These are phyloP conservation scores for Nerophis ophidion DNA, from an alignment of 2,113 vertebrate species.

Conservation along the genomic window DNA sequence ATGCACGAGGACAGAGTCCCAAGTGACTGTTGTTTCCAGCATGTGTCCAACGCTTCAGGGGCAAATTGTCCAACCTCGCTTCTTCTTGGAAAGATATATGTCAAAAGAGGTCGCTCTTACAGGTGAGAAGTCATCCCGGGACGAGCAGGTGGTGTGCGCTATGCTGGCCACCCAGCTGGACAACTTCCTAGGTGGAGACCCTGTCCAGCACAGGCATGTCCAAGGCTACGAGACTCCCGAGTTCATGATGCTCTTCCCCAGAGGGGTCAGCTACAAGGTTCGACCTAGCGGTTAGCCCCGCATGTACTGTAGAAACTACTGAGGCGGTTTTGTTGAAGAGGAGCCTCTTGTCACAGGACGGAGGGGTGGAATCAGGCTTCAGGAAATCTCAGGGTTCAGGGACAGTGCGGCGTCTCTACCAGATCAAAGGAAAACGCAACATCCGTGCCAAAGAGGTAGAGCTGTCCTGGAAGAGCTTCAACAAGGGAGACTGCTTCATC, in stretches of 20 bases:
- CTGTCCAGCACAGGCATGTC: conserved; percentile 79
- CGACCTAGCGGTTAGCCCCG: neutral
- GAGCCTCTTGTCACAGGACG: conserved; percentile 51
- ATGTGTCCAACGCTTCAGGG: conserved; percentile 64
- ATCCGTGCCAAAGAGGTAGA: conserved; percentile 80
- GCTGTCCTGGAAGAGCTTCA: conserved; percentile 83
- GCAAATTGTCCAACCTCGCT: conserved; percentile 31
- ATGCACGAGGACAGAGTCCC: conserved; percentile 54
- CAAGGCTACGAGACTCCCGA: conserved; percentile 81
- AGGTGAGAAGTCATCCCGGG: conserved; percentile 81
- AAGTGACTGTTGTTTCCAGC: conserved; percentile 60
- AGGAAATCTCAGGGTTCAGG: conserved; percentile 59
- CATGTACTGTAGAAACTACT: neutral
- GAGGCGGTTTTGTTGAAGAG: neutral
- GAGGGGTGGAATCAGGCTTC: conserved; percentile 76
- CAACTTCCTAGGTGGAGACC: conserved; percentile 77
- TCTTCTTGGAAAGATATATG: neutral
- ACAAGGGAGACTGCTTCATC: conserved; percentile 90
- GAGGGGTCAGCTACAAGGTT: conserved; percentile 86
- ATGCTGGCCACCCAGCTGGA: conserved; percentile 84
- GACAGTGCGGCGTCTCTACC: conserved; percentile 74
- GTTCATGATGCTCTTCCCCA: conserved; percentile 87
- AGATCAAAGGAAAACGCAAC: conserved; percentile 86
- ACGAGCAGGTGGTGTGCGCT: conserved; percentile 83
- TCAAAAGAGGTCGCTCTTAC: neutral